phyloP scores from a whole-genome alignment of 92 coral and sea anemone species.

The Parazoanthus swiftii region DNA sequence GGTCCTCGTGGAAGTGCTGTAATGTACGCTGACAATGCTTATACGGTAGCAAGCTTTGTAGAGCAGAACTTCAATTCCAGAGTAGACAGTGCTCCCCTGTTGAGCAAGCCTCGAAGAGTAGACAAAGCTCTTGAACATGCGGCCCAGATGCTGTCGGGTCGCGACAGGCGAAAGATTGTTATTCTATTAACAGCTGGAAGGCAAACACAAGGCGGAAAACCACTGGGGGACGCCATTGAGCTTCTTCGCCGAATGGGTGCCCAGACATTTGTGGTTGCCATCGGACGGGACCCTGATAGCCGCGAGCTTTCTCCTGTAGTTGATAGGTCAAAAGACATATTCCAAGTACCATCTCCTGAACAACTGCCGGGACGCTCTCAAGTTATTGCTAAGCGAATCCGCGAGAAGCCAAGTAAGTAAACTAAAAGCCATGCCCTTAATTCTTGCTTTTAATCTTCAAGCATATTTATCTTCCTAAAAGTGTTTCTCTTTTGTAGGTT shows the following conservation, averaged over 20 bases:
- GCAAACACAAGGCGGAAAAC: conserved; percentile 59
- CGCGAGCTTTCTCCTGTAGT: conserved; percentile 47
- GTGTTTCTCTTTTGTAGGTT: neutral
- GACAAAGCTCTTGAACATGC: conserved; percentile 64
- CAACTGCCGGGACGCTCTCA: neutral
- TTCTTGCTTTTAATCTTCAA: neutral
- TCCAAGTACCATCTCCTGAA: conserved; percentile 40
- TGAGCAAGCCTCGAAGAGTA: conserved; percentile 42
- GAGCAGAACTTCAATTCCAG: neutral
- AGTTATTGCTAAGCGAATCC: conserved; percentile 5
- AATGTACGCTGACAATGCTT: conserved; percentile 46
- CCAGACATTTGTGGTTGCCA: conserved; percentile 58
- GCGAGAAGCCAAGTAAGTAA: conserved; percentile 35
- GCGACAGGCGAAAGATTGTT: conserved; percentile 52
- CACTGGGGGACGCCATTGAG: conserved; percentile 53
- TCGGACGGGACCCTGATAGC: conserved; percentile 52
- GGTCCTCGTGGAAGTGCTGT: conserved; percentile 45
- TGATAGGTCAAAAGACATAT: conserved; percentile 42
- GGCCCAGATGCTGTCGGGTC: conserved; percentile 31
- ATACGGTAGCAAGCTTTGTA: conserved; percentile 12
- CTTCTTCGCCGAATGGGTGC: conserved; percentile 52
- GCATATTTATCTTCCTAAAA: neutral
- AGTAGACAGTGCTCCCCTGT: conserved; percentile 3
- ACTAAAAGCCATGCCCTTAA: neutral
- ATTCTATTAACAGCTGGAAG: conserved; percentile 62